Evolutionary conservation across 2,797 vertebrate genomes (phyloP).

Genomic region (Cyprinodon diabolis): DNA sequence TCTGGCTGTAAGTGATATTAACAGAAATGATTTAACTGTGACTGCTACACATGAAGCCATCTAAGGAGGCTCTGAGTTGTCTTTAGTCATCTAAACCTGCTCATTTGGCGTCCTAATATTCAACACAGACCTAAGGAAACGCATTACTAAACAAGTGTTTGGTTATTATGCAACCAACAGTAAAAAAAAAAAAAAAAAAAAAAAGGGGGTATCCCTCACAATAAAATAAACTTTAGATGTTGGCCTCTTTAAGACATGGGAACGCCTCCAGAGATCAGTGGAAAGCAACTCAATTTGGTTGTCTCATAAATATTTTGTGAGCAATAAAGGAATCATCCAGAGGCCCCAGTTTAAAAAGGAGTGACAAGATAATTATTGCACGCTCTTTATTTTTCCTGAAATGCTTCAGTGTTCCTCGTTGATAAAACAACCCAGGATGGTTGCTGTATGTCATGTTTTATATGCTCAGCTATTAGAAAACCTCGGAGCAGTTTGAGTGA

Average conservation of each 20-base stretch:
- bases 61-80: no score
- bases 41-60: no score
- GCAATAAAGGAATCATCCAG: conserved; percentile 42
- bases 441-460: not conserved
- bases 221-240: not conserved
- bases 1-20: not conserved
- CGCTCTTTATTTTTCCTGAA: not conserved
- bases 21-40: not conserved
- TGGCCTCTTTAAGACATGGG: not conserved
- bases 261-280: not conserved
- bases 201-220: no score
- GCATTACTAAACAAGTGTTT: not conserved
- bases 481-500: conserved; percentile 18
- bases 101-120: not conserved
- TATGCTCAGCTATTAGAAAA: not conserved
- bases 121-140: not conserved
- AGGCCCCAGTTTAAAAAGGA: not conserved
- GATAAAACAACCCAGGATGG: not conserved
- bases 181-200: no score
- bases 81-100: not conserved
- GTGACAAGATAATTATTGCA: not conserved
- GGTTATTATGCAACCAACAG: not conserved
- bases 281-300: conserved; percentile 15
- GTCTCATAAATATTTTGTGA: conserved; percentile 55
- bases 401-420: not conserved